Evolutionary conservation across 2,888 invertebrate genomes (phyloP).

Genomic region (Crepidodera aurea): DNA sequence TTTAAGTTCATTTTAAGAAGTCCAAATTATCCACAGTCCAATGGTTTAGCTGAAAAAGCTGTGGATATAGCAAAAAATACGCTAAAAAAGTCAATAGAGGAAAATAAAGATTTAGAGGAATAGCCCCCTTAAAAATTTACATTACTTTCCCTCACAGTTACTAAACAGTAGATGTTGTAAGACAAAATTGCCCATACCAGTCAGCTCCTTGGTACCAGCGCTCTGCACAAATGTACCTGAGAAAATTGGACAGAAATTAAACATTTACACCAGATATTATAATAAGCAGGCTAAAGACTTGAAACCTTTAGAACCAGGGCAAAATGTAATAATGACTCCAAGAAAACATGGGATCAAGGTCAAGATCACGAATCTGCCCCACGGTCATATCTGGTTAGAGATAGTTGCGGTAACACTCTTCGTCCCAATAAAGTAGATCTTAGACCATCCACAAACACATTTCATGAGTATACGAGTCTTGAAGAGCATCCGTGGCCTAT

Average conservation of each 20-base stretch:
- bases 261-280: not conserved
- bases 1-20: not conserved
- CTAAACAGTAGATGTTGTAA: not conserved
- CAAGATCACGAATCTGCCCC: not conserved
- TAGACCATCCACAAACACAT: too few species aligned
- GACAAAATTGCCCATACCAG: not conserved
- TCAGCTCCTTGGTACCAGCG: not conserved
- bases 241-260: too few species aligned
- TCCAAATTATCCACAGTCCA: constrained; percentile 16
- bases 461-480: too few species aligned
- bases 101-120: not conserved
- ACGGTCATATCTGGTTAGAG: too few species aligned
- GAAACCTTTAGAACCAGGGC: not conserved
- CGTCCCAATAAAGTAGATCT: too few species aligned
- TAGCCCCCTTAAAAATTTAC: not conserved
- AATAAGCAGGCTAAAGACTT: not conserved
- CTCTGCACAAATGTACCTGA: too few species aligned
- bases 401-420: too few species aligned
- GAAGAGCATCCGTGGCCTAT: too few species aligned
- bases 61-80: constrained; percentile 14
- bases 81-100: constrained; percentile 2
- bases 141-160: not conserved
- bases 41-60: constrained; percentile 14
- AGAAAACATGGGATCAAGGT: not conserved
- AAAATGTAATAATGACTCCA: not conserved